These are phyloP conservation scores for Aplidium turbinatum DNA, from an alignment of 23 tunicate species.

Conservation along the genomic window DNA sequence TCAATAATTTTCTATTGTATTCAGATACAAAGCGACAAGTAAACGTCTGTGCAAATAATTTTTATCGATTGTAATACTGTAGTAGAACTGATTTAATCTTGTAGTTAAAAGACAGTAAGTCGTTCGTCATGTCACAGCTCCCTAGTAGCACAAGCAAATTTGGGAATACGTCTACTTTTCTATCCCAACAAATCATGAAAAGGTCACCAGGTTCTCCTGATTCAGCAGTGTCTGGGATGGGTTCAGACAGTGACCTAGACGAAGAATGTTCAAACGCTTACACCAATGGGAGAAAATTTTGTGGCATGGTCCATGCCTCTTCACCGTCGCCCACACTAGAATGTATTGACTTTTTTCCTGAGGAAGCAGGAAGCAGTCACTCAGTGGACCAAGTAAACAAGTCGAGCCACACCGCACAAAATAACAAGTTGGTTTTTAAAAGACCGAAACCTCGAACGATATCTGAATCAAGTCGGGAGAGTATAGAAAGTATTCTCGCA, in stretches of 20 bases:
- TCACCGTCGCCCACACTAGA: constrained; percentile 91
- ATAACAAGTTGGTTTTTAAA: constrained; percentile 1
- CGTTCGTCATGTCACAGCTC: no score
- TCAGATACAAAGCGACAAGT: no score
- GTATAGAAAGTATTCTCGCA: constrained; percentile 45
- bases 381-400: not conserved
- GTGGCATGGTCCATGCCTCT: constrained; percentile 40
- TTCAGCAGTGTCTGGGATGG: constrained; percentile 44
- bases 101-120: no score
- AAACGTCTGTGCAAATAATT: no score
- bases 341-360: constrained; percentile 61
- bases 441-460: not conserved
- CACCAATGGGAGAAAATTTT: not conserved
- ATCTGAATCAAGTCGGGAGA: constrained; percentile 25
- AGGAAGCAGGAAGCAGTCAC: constrained; percentile 25
- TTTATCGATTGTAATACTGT: no score
- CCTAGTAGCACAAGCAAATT: no score
- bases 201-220: constrained; percentile 85
- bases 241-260: constrained; percentile 73
- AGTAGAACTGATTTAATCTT: no score
- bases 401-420: not conserved
- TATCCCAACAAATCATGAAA: no score
- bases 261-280: constrained; percentile 30
- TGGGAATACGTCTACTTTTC: no score
- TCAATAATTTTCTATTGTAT: no score